A percentile compares a stretch with the other conserved stretches of the same genome.
phyloP scores from a whole-genome alignment of 2,113 vertebrate genomes.

The Orycteropus afer region DNA sequence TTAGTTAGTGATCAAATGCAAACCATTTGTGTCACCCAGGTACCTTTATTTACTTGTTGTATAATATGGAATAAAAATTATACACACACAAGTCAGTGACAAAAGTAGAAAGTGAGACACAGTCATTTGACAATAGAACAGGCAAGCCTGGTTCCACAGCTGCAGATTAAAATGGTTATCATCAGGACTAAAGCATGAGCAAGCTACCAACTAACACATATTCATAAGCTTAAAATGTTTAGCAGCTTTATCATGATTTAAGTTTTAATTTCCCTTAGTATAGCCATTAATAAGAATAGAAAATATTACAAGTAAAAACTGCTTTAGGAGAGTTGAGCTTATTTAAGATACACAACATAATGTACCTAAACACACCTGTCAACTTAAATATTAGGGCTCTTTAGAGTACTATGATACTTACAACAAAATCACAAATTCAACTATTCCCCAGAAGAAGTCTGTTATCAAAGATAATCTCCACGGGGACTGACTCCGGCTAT shows the following conservation, averaged over 20 bases:
- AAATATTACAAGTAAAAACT: not conserved
- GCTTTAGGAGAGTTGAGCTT: constrained; percentile 27
- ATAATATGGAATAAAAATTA: constrained; percentile 6
- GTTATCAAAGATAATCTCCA: constrained; percentile 94
- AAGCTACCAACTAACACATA: not conserved
- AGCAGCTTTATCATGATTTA: not conserved
- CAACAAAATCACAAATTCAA: constrained; percentile 95
- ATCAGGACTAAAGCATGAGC: not conserved
- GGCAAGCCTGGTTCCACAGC: not conserved
- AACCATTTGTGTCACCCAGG: not conserved
- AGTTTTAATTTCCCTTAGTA: constrained; percentile 1
- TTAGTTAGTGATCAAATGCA: not conserved
- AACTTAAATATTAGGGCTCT: constrained; percentile 23
- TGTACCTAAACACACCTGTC: not conserved
- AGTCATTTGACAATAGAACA: not conserved
- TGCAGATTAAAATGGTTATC: not conserved
- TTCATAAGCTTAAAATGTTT: not conserved
- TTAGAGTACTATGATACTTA: constrained; percentile 86
- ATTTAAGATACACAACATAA: not conserved
- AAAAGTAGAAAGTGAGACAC: not conserved
- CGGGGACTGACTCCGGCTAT: constrained; percentile 91
- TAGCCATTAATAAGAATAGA: not conserved
- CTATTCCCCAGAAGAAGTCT: constrained; percentile 95
- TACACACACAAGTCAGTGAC: not conserved
- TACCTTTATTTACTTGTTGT: not conserved